A percentile compares a stretch with the other conserved stretches of the same genome.
Evolutionary conservation across 2,113 vertebrate genomes (phyloP).

Genomic region (Drymodes brunneopygia): DNA sequence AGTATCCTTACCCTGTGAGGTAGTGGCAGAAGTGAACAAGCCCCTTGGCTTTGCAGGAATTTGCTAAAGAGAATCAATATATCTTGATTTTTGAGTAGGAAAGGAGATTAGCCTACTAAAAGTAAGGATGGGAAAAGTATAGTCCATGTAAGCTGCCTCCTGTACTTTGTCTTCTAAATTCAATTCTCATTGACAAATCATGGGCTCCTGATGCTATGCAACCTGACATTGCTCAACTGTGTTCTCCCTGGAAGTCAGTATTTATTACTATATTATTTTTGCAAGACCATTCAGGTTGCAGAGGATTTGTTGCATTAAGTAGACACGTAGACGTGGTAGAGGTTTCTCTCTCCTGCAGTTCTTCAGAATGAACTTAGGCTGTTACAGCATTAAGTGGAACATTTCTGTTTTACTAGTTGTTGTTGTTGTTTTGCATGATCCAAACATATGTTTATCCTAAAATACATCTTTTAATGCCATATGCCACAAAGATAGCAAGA

Average conservation of each 20-base stretch:
- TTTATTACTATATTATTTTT: background rate
- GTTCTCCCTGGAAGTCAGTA: background rate
- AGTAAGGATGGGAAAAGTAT: background rate
- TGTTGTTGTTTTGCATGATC: background rate
- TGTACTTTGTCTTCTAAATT: background rate
- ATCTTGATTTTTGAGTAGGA: background rate
- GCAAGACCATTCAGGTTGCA: background rate
- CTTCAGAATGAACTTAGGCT: background rate
- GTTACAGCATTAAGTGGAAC: background rate
- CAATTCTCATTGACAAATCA: background rate
- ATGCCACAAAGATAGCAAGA: conserved; percentile 7
- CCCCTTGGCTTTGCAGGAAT: background rate
- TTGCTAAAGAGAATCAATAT: background rate
- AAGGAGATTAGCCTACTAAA: background rate
- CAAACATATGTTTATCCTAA: conserved; percentile 45
- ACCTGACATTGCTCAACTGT: background rate
- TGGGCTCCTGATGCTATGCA: background rate
- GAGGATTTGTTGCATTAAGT: background rate
- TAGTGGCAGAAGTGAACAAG: background rate
- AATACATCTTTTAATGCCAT: conserved; percentile 29
- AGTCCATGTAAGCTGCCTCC: rapidly evolving
- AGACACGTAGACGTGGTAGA: background rate
- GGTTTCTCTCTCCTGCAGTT: background rate
- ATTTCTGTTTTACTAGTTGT: background rate
- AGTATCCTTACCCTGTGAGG: background rate